Evolutionary conservation across 1,140 invertebrate genomes (phyloP).

Genomic region (Drosophila tropicalis): DNA sequence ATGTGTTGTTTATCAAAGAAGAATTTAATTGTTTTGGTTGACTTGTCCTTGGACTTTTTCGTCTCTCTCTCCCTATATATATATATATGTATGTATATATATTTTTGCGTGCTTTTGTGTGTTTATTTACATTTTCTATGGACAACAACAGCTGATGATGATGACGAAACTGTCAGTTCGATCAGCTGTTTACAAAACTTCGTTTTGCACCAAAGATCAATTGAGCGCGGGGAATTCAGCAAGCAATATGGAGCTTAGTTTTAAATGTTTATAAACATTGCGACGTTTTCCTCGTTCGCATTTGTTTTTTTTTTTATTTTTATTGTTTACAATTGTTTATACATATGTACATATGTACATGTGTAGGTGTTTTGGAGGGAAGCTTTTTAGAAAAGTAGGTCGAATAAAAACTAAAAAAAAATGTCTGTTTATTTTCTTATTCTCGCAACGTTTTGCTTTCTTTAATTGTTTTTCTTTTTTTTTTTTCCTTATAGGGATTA

Average conservation of each 20-base stretch:
- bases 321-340: conserved; percentile 1
- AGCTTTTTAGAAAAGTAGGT: background rate
- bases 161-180: background rate
- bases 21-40: background rate
- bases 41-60: background rate
- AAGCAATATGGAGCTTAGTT: too few species aligned
- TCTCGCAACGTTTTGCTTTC: too few species aligned
- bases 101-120: background rate
- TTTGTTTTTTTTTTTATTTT: background rate
- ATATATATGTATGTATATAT: too few species aligned
- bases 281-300: background rate
- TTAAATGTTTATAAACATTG: conserved; percentile 4
- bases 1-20: conserved; percentile 4
- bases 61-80: background rate
- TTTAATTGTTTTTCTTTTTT: too few species aligned
- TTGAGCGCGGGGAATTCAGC: background rate
- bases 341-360: background rate
- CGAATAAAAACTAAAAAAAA: background rate
- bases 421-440: too few species aligned
- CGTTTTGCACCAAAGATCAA: background rate
- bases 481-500: too few species aligned
- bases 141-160: background rate
- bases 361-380: background rate
- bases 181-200: conserved; percentile 1
- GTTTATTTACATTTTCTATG: background rate